These are phyloP conservation scores for Periophthalmus modestus DNA, from an alignment of 2,113 vertebrate genomes.

Conservation along the genomic window DNA sequence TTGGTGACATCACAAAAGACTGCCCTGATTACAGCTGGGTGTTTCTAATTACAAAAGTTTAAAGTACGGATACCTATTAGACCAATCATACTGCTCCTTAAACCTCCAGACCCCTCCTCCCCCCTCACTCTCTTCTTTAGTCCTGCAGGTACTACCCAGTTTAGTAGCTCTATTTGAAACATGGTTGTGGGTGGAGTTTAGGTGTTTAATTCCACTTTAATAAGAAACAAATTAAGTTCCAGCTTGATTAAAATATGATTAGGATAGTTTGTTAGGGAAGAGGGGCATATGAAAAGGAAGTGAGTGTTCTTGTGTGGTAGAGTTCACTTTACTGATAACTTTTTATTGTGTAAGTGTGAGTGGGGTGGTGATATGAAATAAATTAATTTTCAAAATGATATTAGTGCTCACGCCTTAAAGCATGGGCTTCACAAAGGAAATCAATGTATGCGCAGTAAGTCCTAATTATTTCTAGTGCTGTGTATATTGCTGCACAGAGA, in stretches of 20 bases:
- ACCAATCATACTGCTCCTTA: neutral
- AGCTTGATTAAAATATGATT: neutral
- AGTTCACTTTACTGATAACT: constrained; percentile 8
- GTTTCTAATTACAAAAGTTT: no score
- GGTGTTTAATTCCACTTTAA: no score
- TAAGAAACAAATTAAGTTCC: neutral
- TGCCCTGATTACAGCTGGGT: no score
- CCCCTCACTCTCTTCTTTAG: no score
- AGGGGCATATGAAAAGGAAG: constrained; percentile 6
- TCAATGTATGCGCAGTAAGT: neutral
- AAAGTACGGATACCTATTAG: no score
- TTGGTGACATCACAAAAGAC: no score
- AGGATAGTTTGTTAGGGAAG: neutral
- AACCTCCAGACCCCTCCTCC: neutral
- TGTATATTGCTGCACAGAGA: no score
- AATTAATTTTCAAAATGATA: neutral
- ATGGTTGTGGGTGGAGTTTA: no score
- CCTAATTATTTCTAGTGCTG: neutral
- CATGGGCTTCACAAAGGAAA: constrained; percentile 6
- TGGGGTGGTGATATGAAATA: constrained; percentile 5
- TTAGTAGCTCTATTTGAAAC: no score
- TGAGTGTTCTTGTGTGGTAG: constrained; percentile 8
- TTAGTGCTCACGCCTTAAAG: neutral
- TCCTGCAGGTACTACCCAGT: no score
- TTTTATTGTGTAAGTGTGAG: constrained; percentile 6